phyloP scores from a whole-genome alignment of 2,888 invertebrate species.

The Steinernema hermaphroditum region DNA sequence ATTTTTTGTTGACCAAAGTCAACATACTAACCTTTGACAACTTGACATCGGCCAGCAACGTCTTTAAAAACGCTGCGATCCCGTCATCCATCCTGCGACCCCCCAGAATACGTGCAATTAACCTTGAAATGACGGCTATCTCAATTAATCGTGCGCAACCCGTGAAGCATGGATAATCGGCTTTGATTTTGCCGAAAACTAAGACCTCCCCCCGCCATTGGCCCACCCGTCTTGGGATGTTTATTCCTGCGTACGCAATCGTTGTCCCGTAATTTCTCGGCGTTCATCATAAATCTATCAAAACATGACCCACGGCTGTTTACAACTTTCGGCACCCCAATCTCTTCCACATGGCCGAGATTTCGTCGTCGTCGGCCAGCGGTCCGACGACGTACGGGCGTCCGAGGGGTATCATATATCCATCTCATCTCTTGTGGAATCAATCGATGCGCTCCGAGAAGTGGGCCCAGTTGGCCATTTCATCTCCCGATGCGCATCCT shows the following conservation, averaged over 20 bases:
- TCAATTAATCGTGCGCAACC: background rate
- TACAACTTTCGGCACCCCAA: background rate
- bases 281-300: slow-evolving; percentile 23
- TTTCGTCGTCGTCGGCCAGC: background rate
- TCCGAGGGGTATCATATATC: background rate
- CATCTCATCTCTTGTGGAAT: background rate
- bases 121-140: background rate
- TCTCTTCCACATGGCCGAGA: too few relatives aligned
- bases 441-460: background rate
- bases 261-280: background rate
- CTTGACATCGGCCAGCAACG: too few relatives aligned
- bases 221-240: background rate
- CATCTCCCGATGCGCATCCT: background rate
- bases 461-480: background rate
- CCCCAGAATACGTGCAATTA: background rate
- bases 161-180: background rate
- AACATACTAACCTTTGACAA: too few relatives aligned
- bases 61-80: too few relatives aligned
- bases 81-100: too few relatives aligned
- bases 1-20: too few relatives aligned
- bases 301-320: slow-evolving; percentile 23
- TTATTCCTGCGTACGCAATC: background rate
- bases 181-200: background rate
- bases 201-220: background rate
- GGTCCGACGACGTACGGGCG: background rate